Base-by-base conservation (phyloP, 2,797 vertebrate genomes). In the Vespertilio murinus region DNA sequence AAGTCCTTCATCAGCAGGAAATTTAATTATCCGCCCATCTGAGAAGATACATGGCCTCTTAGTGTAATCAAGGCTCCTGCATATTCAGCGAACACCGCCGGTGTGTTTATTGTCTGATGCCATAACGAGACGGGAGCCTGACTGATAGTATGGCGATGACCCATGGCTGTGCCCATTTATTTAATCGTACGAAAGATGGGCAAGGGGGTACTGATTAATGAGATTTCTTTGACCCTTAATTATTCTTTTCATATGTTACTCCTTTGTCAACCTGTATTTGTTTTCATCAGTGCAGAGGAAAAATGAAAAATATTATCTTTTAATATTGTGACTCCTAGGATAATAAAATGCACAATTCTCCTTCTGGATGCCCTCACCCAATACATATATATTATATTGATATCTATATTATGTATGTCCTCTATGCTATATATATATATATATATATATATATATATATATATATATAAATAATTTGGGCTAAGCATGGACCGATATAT, bases 191-290 rank as follows among this genome's bases (percentile, higher is more conserved):
- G 67, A 61, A 94, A 74, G 83, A 81, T 74, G 38, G 80, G 69
- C 80, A 69, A 75, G 69, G 33, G 35, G 22, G 1, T 91, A 75
- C 84, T 93, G 84, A 95, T 96, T 90, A 94, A 95, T 94, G 93
- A 89, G 73, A 85, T 94, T 94, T 93, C 65, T 95, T 87, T 71
- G 84, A 79, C 54, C 87, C 42, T 84, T 95, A 88, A 94, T 95
- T 94, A 91, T 94, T 93, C 64, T 94, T 93, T 94, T 91, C 65
- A 78, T 71, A 69, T 14, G 69, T 78, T 93, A 74, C 38, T 82
- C 52, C 91, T 95, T 90, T 74, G 88, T 94, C 77, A 81, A 91
- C 77, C 56, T 88, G 38, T 67, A 80, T 94, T 95, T 94, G 86
- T 93, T 95, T 95, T 90, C 56, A 81, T 59, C n/a, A 61, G 47